Evolutionary conservation across 2,888 invertebrate species (phyloP).

Genomic region (Cheilosia pagana): DNA sequence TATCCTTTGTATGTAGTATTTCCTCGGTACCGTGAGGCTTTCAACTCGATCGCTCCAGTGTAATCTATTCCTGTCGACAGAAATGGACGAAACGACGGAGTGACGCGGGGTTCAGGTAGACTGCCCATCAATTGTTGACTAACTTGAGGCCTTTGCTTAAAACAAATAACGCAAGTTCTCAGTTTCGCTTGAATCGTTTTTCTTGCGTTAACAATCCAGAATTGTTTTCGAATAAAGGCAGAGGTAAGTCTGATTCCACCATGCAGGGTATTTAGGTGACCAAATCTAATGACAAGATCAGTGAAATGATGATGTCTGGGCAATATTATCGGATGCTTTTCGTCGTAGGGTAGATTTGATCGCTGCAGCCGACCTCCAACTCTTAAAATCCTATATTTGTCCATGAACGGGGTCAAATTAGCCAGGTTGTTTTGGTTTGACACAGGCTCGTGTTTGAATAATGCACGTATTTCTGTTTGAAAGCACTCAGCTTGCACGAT

Average conservation of each 20-base stretch:
- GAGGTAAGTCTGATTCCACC: constrained; percentile 3
- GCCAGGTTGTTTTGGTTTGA: neutral
- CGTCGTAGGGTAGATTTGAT: neutral
- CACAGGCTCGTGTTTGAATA: neutral
- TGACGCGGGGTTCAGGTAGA: constrained; percentile 36
- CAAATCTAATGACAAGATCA: neutral
- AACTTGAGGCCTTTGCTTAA: constrained; percentile 35
- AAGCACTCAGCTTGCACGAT: neutral
- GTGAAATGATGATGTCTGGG: neutral
- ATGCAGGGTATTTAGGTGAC: neutral
- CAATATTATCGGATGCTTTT: constrained; percentile 2
- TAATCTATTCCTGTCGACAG: constrained; percentile 53
- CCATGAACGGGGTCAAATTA: neutral
- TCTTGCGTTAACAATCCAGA: constrained; percentile 4
- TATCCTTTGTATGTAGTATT: constrained; percentile 53
- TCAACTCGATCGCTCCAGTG: constrained; percentile 48
- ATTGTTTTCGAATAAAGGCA: neutral
- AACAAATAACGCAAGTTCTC: constrained; percentile 37
- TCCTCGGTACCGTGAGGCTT: constrained; percentile 38
- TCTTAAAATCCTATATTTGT: neutral
- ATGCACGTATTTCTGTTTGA: neutral
- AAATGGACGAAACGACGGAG: constrained; percentile 42
- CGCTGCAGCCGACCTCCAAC: neutral
- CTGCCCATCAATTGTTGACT: constrained; percentile 57
- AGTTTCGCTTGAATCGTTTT: constrained; percentile 4